Percentiles rank a stretch among this genome's conserved stretches.
phyloP scores from a whole-genome alignment of 2,113 vertebrate genomes.

The Recurvirostra avosetta region DNA sequence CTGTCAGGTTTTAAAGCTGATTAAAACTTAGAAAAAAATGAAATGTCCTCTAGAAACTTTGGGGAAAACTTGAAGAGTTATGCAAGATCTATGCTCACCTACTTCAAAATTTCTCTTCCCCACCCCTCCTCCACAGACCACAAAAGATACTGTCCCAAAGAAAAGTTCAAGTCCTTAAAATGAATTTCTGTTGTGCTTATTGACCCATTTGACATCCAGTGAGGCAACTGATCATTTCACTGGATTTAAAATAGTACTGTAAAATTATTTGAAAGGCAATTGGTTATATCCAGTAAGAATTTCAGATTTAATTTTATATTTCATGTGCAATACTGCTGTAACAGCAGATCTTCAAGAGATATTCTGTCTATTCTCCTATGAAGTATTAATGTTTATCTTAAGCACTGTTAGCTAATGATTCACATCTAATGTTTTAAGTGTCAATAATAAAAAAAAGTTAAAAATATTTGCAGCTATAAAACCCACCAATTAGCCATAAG shows the following conservation, averaged over 20 bases:
- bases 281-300: not conserved
- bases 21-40: not conserved
- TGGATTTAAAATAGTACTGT: not conserved
- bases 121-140: not conserved
- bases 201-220: not conserved
- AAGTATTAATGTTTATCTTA: not conserved
- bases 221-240: not conserved
- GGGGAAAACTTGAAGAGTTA: not conserved
- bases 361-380: not conserved
- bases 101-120: not conserved
- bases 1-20: not conserved
- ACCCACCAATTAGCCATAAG: not conserved
- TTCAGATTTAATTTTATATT: not conserved
- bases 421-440: not conserved
- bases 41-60: not conserved
- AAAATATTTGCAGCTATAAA: not conserved
- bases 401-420: not conserved
- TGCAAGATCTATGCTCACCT: not conserved
- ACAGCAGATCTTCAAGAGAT: not conserved
- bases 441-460: not conserved
- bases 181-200: not conserved
- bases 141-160: not conserved
- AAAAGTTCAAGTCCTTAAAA: not conserved
- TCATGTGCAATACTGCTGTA: not conserved
- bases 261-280: not conserved